A percentile compares a stretch with the other conserved stretches of the same genome.
Evolutionary conservation across 2,888 invertebrate species (phyloP).

Genomic region (Dorcus parallelipipedus): DNA sequence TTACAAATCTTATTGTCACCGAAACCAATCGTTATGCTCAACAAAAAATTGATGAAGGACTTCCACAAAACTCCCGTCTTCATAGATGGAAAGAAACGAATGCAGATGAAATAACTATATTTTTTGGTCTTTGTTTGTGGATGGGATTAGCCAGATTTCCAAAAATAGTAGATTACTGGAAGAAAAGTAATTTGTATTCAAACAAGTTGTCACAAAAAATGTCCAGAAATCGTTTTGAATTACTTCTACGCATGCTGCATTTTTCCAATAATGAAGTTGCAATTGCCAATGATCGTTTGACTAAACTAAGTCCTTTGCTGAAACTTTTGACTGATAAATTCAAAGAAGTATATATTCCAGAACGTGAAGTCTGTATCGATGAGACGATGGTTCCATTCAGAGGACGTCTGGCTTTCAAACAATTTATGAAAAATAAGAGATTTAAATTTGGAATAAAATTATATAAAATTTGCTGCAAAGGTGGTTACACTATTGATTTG

Average conservation of each 20-base stretch:
- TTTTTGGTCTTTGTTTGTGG: conserved; percentile 23
- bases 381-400: conserved; percentile 1
- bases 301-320: conserved; percentile 13
- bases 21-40: conserved; percentile 11
- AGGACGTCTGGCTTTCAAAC: background rate
- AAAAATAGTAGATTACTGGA: conserved; percentile 18
- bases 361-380: conserved; percentile 1
- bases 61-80: conserved; percentile 9
- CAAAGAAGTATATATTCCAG: background rate
- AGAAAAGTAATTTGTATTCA: conserved; percentile 9
- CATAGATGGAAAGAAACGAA: conserved; percentile 13
- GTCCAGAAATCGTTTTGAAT: conserved; percentile 15
- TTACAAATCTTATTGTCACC: conserved; percentile 6
- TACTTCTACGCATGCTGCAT: conserved; percentile 16
- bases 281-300: conserved; percentile 9
- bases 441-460: conserved; percentile 4
- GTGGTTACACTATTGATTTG: background rate
- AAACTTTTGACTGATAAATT: background rate
- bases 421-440: background rate
- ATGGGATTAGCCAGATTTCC: conserved; percentile 23
- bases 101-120: conserved; percentile 17
- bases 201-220: conserved; percentile 9
- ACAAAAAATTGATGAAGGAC: background rate
- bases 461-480: background rate
- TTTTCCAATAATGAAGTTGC: conserved; percentile 21